Conservation (phyloP, 2,113 vertebrate species). For the Cyphomyrus discorhynchus region DNA sequence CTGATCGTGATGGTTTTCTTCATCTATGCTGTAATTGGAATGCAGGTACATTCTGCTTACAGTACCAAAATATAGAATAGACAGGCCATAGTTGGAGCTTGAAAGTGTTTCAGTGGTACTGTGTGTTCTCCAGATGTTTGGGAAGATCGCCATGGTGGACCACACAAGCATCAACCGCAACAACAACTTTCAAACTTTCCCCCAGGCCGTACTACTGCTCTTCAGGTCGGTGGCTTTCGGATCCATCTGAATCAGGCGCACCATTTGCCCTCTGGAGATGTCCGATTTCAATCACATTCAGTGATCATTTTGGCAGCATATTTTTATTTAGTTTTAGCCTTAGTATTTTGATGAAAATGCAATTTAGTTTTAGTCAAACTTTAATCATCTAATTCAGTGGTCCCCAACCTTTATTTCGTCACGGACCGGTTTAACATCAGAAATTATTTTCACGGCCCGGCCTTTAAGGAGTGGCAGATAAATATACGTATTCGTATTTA, state of each 20-base stretch:
- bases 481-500: too few relatives aligned
- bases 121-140: slow-evolving; percentile 85
- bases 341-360: neutral
- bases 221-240: slow-evolving; percentile 72
- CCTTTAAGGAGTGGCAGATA: too few relatives aligned
- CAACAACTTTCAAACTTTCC: slow-evolving; percentile 99
- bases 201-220: slow-evolving; percentile 88
- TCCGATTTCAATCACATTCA: neutral
- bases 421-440: too few relatives aligned
- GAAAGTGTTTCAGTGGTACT: slow-evolving; percentile 51
- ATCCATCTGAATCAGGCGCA: too few relatives aligned
- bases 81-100: neutral
- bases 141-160: slow-evolving; percentile 95
- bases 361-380: too few relatives aligned
- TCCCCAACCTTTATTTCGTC: too few relatives aligned
- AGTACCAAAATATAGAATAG: neutral
- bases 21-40: slow-evolving; percentile 97
- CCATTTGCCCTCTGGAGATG: neutral
- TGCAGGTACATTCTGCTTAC: slow-evolving; percentile 74
- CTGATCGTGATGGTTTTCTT: slow-evolving; percentile 98
- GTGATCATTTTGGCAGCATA: neutral
- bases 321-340: neutral
- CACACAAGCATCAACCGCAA: slow-evolving; percentile 95
- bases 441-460: too few relatives aligned
- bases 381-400: neutral